Conservation (phyloP, 2,113 vertebrate species). For the Scophthalmus maximus region DNA sequence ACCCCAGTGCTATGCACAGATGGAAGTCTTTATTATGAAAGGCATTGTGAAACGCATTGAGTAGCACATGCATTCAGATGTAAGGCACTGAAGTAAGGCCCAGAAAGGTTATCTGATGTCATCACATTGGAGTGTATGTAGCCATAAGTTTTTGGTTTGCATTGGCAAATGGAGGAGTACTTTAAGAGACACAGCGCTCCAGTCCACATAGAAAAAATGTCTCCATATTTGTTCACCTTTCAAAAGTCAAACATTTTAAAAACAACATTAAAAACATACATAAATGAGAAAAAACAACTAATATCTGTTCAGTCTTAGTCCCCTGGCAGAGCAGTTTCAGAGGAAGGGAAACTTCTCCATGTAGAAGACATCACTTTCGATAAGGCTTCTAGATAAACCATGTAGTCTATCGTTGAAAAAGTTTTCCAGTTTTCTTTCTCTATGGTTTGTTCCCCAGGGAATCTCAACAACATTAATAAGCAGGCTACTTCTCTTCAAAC, state of each 20-base stretch:
- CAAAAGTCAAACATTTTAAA: conserved; percentile 43
- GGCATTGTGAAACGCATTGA: conserved; percentile 39
- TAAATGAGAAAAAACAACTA: conserved; percentile 38
- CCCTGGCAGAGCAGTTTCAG: conserved; percentile 46
- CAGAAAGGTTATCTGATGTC: conserved; percentile 35
- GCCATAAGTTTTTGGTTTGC: conserved; percentile 17
- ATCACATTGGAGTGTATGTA: conserved; percentile 43
- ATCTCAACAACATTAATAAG: conserved; percentile 44
- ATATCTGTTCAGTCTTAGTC: conserved; percentile 72
- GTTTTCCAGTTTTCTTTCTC: conserved; percentile 47
- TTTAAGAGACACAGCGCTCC: conserved; percentile 29
- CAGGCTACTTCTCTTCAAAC: conserved; percentile 38
- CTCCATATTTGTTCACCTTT: conserved; percentile 75
- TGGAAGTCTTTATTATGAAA: conserved; percentile 32
- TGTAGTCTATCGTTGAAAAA: conserved; percentile 18
- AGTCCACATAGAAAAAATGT: conserved; percentile 38
- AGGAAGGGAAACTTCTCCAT: conserved; percentile 27
- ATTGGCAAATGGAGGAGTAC: conserved; percentile 38
- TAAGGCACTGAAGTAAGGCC: conserved; percentile 60
- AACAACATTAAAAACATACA: conserved; percentile 52
- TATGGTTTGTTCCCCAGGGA: conserved; percentile 20
- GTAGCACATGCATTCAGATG: conserved; percentile 23
- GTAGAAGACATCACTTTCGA: neutral
- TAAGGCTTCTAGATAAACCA: conserved; percentile 1
- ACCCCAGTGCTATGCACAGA: conserved; percentile 4